Base-by-base conservation (phyloP, 2,797 vertebrate species). In the Labeo calbasu region DNA sequence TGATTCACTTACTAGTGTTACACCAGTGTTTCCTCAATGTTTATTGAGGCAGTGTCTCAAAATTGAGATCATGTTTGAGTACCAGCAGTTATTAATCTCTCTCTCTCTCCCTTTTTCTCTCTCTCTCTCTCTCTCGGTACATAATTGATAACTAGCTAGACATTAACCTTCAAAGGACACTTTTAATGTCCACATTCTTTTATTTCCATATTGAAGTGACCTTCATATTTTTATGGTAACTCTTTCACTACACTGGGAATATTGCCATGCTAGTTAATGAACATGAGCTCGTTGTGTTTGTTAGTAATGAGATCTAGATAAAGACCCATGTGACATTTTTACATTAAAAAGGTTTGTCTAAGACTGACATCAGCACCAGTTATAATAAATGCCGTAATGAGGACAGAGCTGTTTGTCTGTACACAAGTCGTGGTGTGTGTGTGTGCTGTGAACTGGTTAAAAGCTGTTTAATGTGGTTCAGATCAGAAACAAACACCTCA, bases 151-250 rank as follows among this genome's bases (percentile, higher is more conserved):
- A 57, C 72, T 69, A 77, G 63, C n/a, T 43, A 77, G 32, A 76
- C 50, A 66, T 69, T 83, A 59, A 77, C 72, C 36, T 83, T 59
- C 51, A 77, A 46, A 77, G 32, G 23, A 83, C n/a, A 32, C 43
- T 63, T 13, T 63, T 63, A 82, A 82, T 73, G 43, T 82, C 43
- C 40, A 61, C 50, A 68, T 9, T 40, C 61, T 77, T 76, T 32
- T 73, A 23, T 73, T 82, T 77, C 25, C 17, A 68, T 48, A 59
- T 57, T 55, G 65, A 69, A 77, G 12, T 70, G 63, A 50, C 82
- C 65, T 83, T 83, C 70, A 76, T 76, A 73, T 83, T 57, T 83
- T 65, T 48, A 70, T 69, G 51, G 73, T 50, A 70, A 83, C 50
- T 25, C 15, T 48, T 48, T 59, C 19, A 40, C 40, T 75, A 23